These are phyloP conservation scores for Horisme vitalbata DNA, from an alignment of 2,888 invertebrate species.

Conservation along the genomic window DNA sequence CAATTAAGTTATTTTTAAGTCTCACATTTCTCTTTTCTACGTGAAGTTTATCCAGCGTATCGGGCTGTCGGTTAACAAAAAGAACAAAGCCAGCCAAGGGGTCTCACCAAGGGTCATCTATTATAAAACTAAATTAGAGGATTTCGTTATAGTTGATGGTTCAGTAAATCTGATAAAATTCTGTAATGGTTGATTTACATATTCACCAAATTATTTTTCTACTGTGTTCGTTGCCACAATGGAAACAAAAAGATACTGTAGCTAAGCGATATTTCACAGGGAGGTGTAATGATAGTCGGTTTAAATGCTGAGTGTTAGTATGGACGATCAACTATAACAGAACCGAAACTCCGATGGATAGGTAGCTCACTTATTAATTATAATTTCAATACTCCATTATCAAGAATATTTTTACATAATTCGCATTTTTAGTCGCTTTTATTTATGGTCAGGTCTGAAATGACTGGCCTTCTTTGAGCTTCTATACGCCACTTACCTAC, in stretches of 20 bases:
- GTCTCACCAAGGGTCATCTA: constrained; percentile 31
- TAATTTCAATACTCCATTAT: too few relatives aligned
- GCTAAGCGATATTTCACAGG: constrained; percentile 42
- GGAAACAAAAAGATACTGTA: constrained; percentile 41
- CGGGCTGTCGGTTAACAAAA: constrained; percentile 11
- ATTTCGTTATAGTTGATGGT: constrained; percentile 47
- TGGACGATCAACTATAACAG: too few relatives aligned
- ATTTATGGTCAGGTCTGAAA: too few relatives aligned
- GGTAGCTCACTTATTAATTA: too few relatives aligned
- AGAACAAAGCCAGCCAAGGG: constrained; percentile 24
- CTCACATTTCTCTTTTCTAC: background rate
- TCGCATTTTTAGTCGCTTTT: too few relatives aligned
- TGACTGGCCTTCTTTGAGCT: too few relatives aligned
- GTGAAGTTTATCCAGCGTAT: constrained; percentile 3
- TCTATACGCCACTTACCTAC: too few relatives aligned
- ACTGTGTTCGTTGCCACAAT: constrained; percentile 35
- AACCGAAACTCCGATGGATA: too few relatives aligned
- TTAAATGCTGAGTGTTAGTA: too few relatives aligned
- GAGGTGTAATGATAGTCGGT: constrained; percentile 44
- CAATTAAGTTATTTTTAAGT: too few relatives aligned
- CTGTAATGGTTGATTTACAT: constrained; percentile 51
- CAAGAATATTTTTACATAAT: too few relatives aligned
- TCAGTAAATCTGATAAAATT: constrained; percentile 57
- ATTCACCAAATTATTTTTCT: constrained; percentile 46
- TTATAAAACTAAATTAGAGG: constrained; percentile 33